Base-by-base conservation (phyloP, 2,888 invertebrate species). In the Itoplectis maculator region DNA sequence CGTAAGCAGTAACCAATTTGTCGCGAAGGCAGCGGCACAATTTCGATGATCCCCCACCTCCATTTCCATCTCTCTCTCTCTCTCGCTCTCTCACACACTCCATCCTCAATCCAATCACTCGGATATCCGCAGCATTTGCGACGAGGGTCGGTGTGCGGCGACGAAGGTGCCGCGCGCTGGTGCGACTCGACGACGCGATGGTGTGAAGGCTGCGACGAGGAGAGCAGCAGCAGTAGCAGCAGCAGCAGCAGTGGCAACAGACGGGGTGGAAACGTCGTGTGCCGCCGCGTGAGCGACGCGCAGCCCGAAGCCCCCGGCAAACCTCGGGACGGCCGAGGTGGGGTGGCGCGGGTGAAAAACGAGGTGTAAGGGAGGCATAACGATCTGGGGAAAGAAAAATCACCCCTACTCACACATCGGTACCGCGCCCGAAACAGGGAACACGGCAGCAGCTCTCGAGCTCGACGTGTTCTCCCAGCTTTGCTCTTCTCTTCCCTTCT, bases 81-180 rank as follows among this genome's bases (percentile, higher is more conserved):
- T n/a, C n/a, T n/a, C n/a, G n/a, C n/a, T n/a, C n/a, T n/a, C n/a
- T n/a, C n/a, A n/a, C 63, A 29, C 23, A 13, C 61, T 20, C n/a
- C 70, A 66, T 59, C 45, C 56, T 73, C 73, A 54, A 68, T 68
- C 84, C 84, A 82, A 81, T 83, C 77, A 81, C 70, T 78, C 84
- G 84, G 84, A 85, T 79, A 83, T 85, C 83, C 83, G 84, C 83
- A 70, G 77, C 76, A 75, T 79, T 85, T 83, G 84, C 75, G 59
- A 81, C 45, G 79, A 75, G 78, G 59, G 69, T 79, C 76, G 68
- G 49, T 40, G 11, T 35, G 18, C 18, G 35, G 35, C 3, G 61
- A 9, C 15, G 40, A 11, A 11, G 37, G 61, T 37, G n/a, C 5
- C 35, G 15, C 49, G n/a, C 18, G 56, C 20, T 54, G 29, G 35